Conservation (phyloP, 1,140 invertebrate genomes). For the Drosophila sulfurigaster region DNA sequence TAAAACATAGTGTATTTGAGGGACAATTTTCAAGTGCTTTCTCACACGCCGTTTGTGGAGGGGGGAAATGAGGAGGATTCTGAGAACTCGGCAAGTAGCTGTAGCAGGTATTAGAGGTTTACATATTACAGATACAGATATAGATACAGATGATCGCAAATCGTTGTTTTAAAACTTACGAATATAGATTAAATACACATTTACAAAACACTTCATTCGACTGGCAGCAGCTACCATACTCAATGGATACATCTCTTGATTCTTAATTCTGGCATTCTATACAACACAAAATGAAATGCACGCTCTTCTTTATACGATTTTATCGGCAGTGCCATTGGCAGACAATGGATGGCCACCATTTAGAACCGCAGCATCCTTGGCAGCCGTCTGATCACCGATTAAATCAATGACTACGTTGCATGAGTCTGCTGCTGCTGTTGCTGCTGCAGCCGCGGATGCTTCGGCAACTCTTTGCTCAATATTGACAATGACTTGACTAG, state of each 20-base stretch:
- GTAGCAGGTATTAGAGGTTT: conserved; percentile 1
- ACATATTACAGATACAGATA: conserved; percentile 7
- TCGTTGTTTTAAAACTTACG: conserved; percentile 25
- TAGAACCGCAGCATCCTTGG: conserved; percentile 29
- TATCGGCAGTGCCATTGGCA: conserved; percentile 8
- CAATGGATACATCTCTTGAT: conserved; percentile 7
- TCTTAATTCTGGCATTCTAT: conserved; percentile 13
- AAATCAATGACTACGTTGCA: conserved; percentile 51
- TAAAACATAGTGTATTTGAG: conserved; percentile 1
- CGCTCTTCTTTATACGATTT: conserved; percentile 21
- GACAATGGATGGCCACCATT: conserved; percentile 39
- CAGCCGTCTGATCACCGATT: conserved; percentile 49
- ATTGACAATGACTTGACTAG: conserved; percentile 53
- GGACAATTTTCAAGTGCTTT: not conserved
- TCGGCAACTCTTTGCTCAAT: conserved; percentile 1
- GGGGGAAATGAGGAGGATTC: not conserved
- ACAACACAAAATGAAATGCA: not conserved
- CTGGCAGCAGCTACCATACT: conserved; percentile 17
- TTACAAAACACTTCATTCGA: conserved; percentile 18
- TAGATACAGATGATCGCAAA: conserved; percentile 8
- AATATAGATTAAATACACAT: conserved; percentile 33
- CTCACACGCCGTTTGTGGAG: not conserved
- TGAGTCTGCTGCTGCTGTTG: not conserved
- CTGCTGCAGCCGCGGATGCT: not conserved
- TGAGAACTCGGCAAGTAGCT: conserved; percentile 7